A percentile compares a stretch with the other conserved stretches of the same genome.
Conservation (phyloP, 2,797 vertebrate species). For the Perodicticus potto region DNA sequence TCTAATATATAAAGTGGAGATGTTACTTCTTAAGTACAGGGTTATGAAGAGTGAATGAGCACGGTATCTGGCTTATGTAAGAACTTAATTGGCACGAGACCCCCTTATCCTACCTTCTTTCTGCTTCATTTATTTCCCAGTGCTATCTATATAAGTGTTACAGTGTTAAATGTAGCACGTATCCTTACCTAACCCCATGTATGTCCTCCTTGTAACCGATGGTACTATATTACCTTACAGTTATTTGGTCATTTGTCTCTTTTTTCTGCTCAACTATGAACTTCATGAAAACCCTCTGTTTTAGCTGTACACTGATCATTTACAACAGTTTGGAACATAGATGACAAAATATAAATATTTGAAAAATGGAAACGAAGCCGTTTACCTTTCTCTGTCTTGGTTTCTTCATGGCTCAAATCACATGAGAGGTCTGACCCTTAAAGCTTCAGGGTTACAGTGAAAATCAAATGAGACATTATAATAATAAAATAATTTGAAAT, state of each 20-base stretch:
- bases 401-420: not conserved
- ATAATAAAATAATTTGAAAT: not conserved
- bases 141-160: accelerated
- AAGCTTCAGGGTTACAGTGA: not conserved
- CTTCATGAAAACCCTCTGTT: not conserved
- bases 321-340: not conserved
- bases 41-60: not conserved
- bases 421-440: not conserved
- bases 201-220: accelerated
- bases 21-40: not conserved
- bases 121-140: not conserved
- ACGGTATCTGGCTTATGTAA: too few species aligned
- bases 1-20: not conserved
- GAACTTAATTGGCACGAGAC: accelerated
- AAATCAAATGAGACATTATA: not conserved
- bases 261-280: not conserved
- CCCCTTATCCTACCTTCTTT: not conserved
- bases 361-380: not conserved
- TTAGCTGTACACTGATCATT: not conserved
- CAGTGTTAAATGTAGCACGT: accelerated
- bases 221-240: not conserved
- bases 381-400: not conserved
- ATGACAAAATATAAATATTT: not conserved
- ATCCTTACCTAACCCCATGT: not conserved
- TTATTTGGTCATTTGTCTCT: not conserved